phyloP scores from a whole-genome alignment of 2,797 vertebrate genomes.

The Pseudochirops corinnae region DNA sequence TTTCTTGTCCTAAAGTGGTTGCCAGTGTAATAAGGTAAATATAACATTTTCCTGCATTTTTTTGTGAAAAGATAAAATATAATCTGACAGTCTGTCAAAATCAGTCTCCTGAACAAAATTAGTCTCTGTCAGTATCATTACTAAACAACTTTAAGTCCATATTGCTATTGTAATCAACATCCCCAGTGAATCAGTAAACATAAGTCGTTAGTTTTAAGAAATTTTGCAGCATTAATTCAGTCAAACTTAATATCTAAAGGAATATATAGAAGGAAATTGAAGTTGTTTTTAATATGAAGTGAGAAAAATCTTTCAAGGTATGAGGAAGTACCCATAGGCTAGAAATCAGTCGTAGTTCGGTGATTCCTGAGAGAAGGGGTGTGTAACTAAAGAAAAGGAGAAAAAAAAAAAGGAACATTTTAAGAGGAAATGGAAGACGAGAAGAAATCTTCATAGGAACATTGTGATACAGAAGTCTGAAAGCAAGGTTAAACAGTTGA shows the following conservation, averaged over 20 bases:
- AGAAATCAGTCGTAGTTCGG: background rate
- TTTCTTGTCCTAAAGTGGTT: background rate
- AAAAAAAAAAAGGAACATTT: background rate
- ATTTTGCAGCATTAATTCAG: background rate
- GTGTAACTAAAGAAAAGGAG: background rate
- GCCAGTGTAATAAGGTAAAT: background rate
- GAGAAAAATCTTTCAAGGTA: background rate
- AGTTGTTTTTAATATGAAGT: background rate
- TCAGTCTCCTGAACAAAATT: background rate
- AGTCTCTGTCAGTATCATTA: background rate
- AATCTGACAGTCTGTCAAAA: background rate
- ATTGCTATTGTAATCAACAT: background rate
- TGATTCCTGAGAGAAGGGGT: background rate
- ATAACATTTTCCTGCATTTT: background rate
- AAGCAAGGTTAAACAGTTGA: background rate
- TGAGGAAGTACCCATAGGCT: background rate
- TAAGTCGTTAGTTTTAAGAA: background rate
- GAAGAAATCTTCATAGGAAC: background rate
- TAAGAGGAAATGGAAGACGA: background rate
- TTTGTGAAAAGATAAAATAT: background rate
- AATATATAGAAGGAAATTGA: background rate
- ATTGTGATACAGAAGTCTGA: background rate
- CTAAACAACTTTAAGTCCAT: background rate
- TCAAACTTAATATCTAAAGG: background rate
- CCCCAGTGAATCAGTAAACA: background rate